Evolutionary conservation across 1,140 invertebrate genomes (phyloP).

Genomic region (Stenopsyche tienmushanensis): DNA sequence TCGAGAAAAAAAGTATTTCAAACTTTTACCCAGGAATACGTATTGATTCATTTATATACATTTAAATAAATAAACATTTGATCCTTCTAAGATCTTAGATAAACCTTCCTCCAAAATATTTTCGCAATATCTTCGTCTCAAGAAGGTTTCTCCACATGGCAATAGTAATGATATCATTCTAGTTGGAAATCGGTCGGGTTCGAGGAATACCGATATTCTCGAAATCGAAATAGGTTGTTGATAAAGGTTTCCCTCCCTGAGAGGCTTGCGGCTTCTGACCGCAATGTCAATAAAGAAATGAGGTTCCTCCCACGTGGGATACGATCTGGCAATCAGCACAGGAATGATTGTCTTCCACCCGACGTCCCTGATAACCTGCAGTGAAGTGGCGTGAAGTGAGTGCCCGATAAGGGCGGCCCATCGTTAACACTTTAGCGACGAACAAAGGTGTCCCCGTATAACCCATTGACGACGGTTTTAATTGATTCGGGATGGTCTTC

Average conservation of each 20-base stretch:
- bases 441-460: conserved; percentile 10
- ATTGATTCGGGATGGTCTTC: conserved; percentile 18
- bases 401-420: too few relatives aligned
- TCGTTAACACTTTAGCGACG: conserved; percentile 11
- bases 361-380: not conserved
- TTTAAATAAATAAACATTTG: too few relatives aligned
- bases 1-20: too few relatives aligned
- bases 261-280: not conserved
- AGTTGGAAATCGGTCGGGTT: not conserved
- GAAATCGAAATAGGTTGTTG: not conserved
- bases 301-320: not conserved
- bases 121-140: too few relatives aligned
- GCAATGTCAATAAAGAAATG: conserved; percentile 7
- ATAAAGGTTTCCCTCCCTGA: not conserved
- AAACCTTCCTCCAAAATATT: too few relatives aligned
- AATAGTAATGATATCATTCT: too few relatives aligned
- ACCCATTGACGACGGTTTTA: conserved; percentile 1
- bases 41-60: too few relatives aligned
- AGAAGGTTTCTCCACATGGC: too few relatives aligned
- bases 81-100: too few relatives aligned
- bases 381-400: not conserved
- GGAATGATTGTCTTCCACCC: conserved; percentile 2
- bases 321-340: conserved; percentile 7
- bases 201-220: not conserved
- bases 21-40: too few relatives aligned